Evolutionary conservation across 2,888 invertebrate species (phyloP).

Genomic region (Sericinus montela): DNA sequence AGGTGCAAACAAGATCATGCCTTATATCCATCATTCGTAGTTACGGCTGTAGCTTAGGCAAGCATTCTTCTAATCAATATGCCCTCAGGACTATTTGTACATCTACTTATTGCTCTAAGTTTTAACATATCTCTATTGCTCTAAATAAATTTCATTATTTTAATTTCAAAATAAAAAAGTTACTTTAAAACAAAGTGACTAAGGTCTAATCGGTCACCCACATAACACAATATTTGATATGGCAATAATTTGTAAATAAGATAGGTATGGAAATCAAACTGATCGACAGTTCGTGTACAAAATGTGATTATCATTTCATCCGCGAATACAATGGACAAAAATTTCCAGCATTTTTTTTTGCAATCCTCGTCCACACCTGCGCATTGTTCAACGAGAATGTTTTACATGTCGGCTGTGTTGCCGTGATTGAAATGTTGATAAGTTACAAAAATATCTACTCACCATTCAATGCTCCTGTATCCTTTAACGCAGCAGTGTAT

Average conservation of each 20-base stretch:
- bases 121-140: background rate
- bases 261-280: background rate
- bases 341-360: constrained; percentile 52
- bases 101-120: background rate
- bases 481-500: constrained; percentile 88
- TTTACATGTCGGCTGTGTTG: constrained; percentile 27
- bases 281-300: constrained; percentile 10
- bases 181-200: background rate
- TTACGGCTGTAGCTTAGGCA: background rate
- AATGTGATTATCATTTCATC: constrained; percentile 51
- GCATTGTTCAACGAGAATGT: constrained; percentile 48
- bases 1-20: constrained; percentile 45
- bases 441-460: constrained; percentile 46
- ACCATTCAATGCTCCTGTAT: constrained; percentile 90
- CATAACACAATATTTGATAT: too few relatives aligned
- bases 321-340: constrained; percentile 50
- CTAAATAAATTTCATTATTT: too few relatives aligned
- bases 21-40: background rate
- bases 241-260: too few relatives aligned
- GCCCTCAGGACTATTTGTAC: background rate
- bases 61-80: background rate
- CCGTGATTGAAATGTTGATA: constrained; percentile 36
- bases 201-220: too few relatives aligned
- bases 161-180: too few relatives aligned
- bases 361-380: constrained; percentile 80